Percentiles rank a stretch among this genome's conserved stretches.
phyloP scores from a whole-genome alignment of 2,797 vertebrate species.

The Alca torda region DNA sequence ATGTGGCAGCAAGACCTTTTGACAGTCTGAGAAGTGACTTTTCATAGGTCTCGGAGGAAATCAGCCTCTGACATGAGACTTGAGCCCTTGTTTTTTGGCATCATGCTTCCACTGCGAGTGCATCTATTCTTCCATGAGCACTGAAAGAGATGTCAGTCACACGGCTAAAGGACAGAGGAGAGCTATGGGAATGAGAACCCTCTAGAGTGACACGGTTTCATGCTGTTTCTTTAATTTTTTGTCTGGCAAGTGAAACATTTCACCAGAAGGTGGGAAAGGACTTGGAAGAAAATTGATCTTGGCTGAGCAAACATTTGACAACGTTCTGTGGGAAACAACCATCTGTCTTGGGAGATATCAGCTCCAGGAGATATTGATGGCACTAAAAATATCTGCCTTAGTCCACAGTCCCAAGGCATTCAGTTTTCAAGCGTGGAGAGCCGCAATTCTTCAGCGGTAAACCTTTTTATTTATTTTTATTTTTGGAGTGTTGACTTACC shows the following conservation, averaged over 20 bases:
- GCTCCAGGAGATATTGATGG: constrained; percentile 63
- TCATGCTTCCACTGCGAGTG: fast-evolving
- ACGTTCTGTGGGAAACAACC: constrained; percentile 70
- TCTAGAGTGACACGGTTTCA: background rate
- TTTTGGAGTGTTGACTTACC: constrained; percentile 11
- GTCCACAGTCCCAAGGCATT: constrained; percentile 4
- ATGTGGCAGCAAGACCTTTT: background rate
- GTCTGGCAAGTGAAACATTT: constrained; percentile 63
- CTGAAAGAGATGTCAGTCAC: background rate
- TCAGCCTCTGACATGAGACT: background rate
- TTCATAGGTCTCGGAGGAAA: background rate
- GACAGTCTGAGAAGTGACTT: background rate
- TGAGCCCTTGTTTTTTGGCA: background rate
- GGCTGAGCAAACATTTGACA: constrained; percentile 76
- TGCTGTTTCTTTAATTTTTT: constrained; percentile 69
- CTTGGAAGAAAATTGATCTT: constrained; percentile 73
- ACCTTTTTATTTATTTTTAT: constrained; percentile 28
- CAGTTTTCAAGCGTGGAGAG: background rate
- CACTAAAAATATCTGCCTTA: constrained; percentile 69
- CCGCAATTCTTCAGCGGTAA: background rate
- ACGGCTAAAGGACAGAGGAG: background rate
- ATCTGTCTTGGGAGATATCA: constrained; percentile 71
- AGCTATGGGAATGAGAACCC: background rate
- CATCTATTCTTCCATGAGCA: background rate
- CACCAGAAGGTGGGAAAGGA: constrained; percentile 73